Evolutionary conservation across 2,888 invertebrate species (phyloP).

Genomic region (Megastigmus dorsalis): DNA sequence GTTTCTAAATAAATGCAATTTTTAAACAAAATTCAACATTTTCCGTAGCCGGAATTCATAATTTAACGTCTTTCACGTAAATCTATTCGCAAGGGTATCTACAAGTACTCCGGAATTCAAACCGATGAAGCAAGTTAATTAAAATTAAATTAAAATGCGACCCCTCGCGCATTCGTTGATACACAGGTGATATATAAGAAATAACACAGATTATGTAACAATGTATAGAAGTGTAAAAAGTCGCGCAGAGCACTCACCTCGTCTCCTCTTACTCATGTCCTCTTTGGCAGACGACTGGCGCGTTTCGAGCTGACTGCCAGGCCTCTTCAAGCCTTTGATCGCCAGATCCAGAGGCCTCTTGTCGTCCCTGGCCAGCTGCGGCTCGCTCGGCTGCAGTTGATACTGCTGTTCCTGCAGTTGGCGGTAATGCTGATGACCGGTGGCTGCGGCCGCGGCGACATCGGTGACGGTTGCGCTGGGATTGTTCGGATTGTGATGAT

Average conservation of each 20-base stretch:
- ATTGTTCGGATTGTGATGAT: slow-evolving; percentile 6
- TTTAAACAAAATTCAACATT: no score
- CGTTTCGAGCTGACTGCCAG: not conserved
- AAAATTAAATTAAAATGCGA: no score
- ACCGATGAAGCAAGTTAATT: no score
- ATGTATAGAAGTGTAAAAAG: no score
- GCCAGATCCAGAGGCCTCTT: slow-evolving; percentile 31
- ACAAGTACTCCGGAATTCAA: no score
- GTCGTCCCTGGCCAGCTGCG: slow-evolving; percentile 5
- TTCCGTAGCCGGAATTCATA: no score
- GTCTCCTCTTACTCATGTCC: slow-evolving; percentile 36
- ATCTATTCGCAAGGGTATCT: no score
- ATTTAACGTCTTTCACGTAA: no score
- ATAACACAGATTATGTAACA: no score
- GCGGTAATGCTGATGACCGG: not conserved
- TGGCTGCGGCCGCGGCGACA: not conserved
- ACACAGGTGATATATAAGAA: no score
- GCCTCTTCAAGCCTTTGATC: slow-evolving; percentile 28
- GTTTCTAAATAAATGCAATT: no score
- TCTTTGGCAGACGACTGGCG: not conserved
- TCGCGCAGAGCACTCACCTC: slow-evolving; percentile 13
- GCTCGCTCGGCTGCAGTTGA: not conserved
- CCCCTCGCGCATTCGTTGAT: no score
- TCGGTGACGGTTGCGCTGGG: slow-evolving; percentile 1
- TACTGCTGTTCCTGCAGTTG: not conserved